A percentile compares a stretch with the other conserved stretches of the same genome.
Conservation (phyloP, 2,113 vertebrate genomes). For the Eubucco bourcierii region DNA sequence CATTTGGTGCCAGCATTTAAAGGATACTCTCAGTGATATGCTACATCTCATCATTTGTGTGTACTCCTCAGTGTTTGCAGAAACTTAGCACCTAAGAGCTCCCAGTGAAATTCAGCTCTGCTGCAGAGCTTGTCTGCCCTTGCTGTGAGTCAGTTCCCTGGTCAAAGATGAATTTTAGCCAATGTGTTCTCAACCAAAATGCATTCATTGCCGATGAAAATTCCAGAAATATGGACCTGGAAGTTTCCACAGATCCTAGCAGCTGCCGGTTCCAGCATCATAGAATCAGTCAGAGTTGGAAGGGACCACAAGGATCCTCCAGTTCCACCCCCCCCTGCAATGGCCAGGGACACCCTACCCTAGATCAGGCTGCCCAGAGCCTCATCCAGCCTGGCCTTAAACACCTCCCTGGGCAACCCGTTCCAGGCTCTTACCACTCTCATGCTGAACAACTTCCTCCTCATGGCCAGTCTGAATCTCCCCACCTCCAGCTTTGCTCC, state of each 20-base stretch:
- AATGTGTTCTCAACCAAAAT: neutral
- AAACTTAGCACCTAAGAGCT: neutral
- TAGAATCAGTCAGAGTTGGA: too few relatives aligned
- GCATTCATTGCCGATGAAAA: neutral
- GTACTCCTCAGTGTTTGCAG: neutral
- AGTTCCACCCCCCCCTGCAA: too few relatives aligned
- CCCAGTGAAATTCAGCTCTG: neutral
- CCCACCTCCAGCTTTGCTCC: too few relatives aligned
- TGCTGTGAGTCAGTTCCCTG: neutral
- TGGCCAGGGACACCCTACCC: too few relatives aligned
- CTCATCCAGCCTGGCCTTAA: too few relatives aligned
- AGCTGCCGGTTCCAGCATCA: neutral
- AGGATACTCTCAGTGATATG: neutral
- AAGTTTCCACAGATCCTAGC: neutral
- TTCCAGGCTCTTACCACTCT: too few relatives aligned
- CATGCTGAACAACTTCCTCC: too few relatives aligned
- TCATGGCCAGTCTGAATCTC: too few relatives aligned
- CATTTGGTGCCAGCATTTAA: neutral
- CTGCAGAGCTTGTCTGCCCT: neutral
- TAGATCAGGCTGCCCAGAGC: too few relatives aligned
- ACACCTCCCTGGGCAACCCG: too few relatives aligned
- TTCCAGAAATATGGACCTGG: neutral
- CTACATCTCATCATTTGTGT: neutral
- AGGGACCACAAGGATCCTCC: too few relatives aligned
- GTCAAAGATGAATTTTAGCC: neutral